These are phyloP conservation scores for Coelopa frigida DNA, from an alignment of 1,140 invertebrate species.

Conservation along the genomic window DNA sequence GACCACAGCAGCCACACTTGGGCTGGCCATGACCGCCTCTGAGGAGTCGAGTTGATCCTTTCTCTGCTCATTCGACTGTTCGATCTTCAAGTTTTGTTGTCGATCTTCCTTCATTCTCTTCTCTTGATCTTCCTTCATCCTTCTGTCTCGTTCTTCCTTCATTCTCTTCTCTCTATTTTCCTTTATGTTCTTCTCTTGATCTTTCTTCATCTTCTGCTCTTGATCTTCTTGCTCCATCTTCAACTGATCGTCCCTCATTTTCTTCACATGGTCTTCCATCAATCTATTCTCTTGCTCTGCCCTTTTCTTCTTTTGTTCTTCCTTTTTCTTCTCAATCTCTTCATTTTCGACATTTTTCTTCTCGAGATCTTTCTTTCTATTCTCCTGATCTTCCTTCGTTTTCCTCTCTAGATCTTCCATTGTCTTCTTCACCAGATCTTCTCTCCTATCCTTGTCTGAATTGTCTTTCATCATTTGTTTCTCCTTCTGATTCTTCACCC, in stretches of 20 bases:
- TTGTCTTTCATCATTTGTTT: background rate
- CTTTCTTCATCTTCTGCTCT: background rate
- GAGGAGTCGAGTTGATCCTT: too few relatives aligned
- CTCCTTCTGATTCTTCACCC: background rate
- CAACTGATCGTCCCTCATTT: background rate
- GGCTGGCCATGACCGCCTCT: too few relatives aligned
- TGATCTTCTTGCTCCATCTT: background rate
- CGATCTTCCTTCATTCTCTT: background rate
- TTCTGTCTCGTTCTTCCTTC: too few relatives aligned
- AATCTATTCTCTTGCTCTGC: background rate
- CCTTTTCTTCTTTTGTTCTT: background rate
- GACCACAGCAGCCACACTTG: too few relatives aligned
- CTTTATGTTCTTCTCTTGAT: background rate
- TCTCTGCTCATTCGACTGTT: too few relatives aligned
- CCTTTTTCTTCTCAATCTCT: background rate
- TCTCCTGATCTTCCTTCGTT: slow-evolving; percentile 7
- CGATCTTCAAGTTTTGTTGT: too few relatives aligned
- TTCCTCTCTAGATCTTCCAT: slow-evolving; percentile 13
- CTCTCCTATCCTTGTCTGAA: slow-evolving; percentile 16
- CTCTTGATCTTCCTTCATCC: too few relatives aligned
- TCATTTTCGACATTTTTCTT: background rate
- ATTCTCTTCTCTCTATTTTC: background rate
- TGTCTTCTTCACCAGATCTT: slow-evolving; percentile 6
- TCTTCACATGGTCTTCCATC: background rate
- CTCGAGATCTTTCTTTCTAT: slow-evolving; percentile 1